These are phyloP conservation scores for Tokudaia tokunoshimensis DNA, from an alignment of 2,797 vertebrate species.

Conservation along the genomic window DNA sequence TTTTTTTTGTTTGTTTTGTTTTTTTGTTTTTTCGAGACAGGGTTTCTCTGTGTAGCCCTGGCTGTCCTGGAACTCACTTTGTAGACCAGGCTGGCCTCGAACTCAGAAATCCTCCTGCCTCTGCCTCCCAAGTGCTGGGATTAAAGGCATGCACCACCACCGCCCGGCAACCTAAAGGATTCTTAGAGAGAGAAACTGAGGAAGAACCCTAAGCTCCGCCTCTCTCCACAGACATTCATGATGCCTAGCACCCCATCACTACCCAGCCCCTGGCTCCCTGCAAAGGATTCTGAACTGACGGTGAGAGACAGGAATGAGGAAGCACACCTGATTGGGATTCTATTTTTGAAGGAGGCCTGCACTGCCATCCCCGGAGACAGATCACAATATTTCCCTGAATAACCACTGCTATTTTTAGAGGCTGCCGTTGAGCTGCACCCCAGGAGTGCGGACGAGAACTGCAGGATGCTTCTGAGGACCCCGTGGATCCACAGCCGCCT, in stretches of 20 bases:
- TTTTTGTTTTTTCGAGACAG: no score
- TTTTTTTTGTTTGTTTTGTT: no score
- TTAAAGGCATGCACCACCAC: no score
- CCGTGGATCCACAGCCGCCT: conserved; percentile 64
- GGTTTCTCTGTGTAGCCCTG: no score
- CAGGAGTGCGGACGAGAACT: conserved; percentile 4
- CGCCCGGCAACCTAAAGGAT: not conserved
- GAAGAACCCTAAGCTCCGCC: not conserved
- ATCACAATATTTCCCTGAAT: conserved; percentile 65
- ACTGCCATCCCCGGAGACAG: conserved; percentile 65
- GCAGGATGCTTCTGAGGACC: conserved; percentile 65
- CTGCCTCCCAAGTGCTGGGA: no score
- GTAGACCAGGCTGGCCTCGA: no score
- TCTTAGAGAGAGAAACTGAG: not conserved
- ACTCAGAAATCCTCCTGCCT: no score
- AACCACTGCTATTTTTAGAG: conserved; percentile 77
- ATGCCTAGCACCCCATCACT: not conserved
- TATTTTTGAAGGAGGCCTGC: conserved; percentile 67
- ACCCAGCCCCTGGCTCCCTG: not conserved
- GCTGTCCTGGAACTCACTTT: no score
- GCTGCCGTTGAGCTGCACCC: conserved; percentile 67
- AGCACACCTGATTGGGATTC: conserved; percentile 34
- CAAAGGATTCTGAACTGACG: not conserved
- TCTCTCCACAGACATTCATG: not conserved
- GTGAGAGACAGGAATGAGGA: not conserved